Evolutionary conservation across 2,797 vertebrate genomes (phyloP).

Genomic region (Nannoperca obscura): DNA sequence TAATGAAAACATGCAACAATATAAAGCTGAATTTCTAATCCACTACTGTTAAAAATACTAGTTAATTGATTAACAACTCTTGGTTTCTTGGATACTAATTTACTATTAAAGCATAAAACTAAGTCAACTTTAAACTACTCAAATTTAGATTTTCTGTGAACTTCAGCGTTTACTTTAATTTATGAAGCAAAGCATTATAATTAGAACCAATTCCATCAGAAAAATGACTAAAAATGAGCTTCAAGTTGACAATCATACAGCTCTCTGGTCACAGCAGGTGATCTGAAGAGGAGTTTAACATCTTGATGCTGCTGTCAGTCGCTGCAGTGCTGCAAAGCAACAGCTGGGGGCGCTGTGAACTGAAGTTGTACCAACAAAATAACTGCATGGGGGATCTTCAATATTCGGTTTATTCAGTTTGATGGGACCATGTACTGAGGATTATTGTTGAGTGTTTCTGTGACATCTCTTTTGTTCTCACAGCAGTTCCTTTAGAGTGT

Average conservation of each 20-base stretch:
- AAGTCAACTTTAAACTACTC: background rate
- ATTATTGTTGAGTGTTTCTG: constrained; percentile 22
- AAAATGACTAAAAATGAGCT: background rate
- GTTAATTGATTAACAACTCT: background rate
- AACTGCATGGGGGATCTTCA: constrained; percentile 32
- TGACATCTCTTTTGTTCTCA: background rate
- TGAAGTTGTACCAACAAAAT: constrained; percentile 28
- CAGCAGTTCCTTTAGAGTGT: constrained; percentile 13
- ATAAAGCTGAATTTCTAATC: background rate
- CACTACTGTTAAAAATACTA: background rate
- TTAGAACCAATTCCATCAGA: background rate
- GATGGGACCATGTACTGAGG: constrained; percentile 25
- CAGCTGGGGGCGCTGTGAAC: constrained; percentile 64
- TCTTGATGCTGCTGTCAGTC: background rate
- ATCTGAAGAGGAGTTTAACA: background rate
- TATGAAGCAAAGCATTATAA: background rate
- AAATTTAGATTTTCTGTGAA: background rate
- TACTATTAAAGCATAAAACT: background rate
- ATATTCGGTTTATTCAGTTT: constrained; percentile 26
- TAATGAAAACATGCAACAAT: background rate
- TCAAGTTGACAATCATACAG: background rate
- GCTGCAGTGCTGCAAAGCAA: constrained; percentile 37
- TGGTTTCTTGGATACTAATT: background rate
- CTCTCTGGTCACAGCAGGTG: background rate
- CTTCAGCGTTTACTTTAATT: background rate